phyloP scores from a whole-genome alignment of 2,113 vertebrate species.

The Cardinalis cardinalis region DNA sequence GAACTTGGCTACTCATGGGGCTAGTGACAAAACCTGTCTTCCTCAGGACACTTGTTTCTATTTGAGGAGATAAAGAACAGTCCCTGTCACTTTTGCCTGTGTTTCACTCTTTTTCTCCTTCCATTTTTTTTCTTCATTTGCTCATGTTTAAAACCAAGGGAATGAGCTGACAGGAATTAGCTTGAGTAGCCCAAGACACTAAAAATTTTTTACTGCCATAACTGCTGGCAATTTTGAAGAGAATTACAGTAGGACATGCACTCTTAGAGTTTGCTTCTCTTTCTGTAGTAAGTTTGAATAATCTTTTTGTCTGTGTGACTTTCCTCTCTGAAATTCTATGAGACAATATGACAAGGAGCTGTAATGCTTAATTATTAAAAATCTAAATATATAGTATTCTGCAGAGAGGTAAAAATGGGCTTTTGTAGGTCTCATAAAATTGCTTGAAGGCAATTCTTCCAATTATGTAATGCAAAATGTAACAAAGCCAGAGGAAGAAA shows the following conservation, averaged over 20 bases:
- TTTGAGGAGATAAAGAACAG: not conserved
- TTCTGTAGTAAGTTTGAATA: not conserved
- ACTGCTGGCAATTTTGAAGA: not conserved
- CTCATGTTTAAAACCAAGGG: not conserved
- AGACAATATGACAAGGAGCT: not conserved
- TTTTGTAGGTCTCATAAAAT: not conserved
- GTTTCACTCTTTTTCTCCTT: not conserved
- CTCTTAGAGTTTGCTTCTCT: not conserved
- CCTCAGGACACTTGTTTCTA: not conserved
- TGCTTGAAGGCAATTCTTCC: not conserved
- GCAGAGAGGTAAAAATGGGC: not conserved
- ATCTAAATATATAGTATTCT: not conserved
- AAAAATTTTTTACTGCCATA: not conserved
- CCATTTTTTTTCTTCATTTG: not conserved
- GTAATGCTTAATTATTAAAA: conserved; percentile 15
- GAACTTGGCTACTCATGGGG: not conserved
- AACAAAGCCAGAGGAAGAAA: not conserved
- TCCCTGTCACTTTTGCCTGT: not conserved
- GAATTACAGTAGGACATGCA: not conserved
- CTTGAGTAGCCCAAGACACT: not conserved
- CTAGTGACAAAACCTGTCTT: not conserved
- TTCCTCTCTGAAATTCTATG: conserved; percentile 17
- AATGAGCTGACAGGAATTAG: not conserved
- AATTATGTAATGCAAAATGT: not conserved
- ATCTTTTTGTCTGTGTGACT: not conserved